These are phyloP conservation scores for Cylas formicarius DNA, from an alignment of 1,140 invertebrate genomes.

Conservation along the genomic window DNA sequence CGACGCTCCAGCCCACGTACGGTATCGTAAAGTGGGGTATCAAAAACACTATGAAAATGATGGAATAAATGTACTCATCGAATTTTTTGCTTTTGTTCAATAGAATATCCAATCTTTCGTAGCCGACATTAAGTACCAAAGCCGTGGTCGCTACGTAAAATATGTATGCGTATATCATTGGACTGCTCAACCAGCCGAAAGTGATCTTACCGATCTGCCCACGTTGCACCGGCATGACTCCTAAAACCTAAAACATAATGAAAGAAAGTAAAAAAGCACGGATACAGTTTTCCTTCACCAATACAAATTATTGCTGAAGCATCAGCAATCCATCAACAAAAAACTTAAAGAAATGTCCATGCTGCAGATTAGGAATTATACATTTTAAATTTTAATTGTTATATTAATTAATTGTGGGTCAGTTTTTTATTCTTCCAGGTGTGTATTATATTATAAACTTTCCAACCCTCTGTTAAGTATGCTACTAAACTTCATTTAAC, in stretches of 20 bases:
- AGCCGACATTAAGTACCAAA: constrained; percentile 48
- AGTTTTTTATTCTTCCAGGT: too few relatives aligned
- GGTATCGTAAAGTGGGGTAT: constrained; percentile 57
- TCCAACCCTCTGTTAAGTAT: too few relatives aligned
- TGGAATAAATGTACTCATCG: constrained; percentile 56
- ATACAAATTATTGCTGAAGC: too few relatives aligned
- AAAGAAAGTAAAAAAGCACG: background rate
- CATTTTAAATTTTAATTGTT: too few relatives aligned
- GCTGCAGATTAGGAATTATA: too few relatives aligned
- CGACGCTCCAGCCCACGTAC: constrained; percentile 57
- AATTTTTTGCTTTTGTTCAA: constrained; percentile 48
- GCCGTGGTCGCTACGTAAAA: constrained; percentile 50
- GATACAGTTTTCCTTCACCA: too few relatives aligned
- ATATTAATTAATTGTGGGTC: too few relatives aligned
- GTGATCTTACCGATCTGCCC: constrained; percentile 46
- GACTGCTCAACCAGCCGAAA: constrained; percentile 50
- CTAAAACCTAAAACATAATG: constrained; percentile 39
- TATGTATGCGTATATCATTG: constrained; percentile 51
- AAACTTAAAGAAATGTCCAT: too few relatives aligned
- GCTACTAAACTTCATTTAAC: too few relatives aligned
- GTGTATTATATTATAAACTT: too few relatives aligned
- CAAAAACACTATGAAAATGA: constrained; percentile 54
- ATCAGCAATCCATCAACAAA: too few relatives aligned
- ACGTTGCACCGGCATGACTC: constrained; percentile 51
- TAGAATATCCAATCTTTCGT: constrained; percentile 50